A percentile compares a stretch with the other conserved stretches of the same genome.
These are phyloP conservation scores for Vidua macroura DNA, from an alignment of 2,113 vertebrate genomes.

Conservation along the genomic window DNA sequence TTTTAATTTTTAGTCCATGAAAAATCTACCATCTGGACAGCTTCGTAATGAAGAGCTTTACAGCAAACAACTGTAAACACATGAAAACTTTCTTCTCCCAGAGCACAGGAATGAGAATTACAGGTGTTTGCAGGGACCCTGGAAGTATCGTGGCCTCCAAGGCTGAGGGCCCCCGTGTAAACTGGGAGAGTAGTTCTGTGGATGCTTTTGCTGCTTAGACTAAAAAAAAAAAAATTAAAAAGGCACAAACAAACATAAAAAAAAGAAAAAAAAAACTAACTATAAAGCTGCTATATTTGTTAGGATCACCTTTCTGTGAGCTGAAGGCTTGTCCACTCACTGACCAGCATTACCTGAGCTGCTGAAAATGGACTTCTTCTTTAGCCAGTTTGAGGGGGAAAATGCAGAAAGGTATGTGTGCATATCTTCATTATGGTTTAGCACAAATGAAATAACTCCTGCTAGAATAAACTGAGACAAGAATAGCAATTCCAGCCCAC, in stretches of 20 bases:
- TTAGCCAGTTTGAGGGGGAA: accelerated
- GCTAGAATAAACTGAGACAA: constrained; percentile 46
- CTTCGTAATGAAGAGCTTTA: not conserved
- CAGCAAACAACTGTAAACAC: not conserved
- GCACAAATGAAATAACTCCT: constrained; percentile 9
- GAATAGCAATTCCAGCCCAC: constrained; percentile 49
- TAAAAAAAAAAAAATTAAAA: not conserved
- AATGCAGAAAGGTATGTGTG: not conserved
- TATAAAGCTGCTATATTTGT: not conserved
- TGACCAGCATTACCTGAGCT: not conserved
- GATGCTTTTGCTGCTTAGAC: not conserved
- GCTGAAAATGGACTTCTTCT: not conserved
- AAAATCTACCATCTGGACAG: not conserved
- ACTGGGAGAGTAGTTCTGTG: not conserved
- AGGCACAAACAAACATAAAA: not conserved
- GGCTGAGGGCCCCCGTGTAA: accelerated
- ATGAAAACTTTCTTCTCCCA: not conserved
- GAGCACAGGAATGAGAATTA: not conserved
- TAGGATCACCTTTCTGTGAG: not conserved
- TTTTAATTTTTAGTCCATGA: not conserved
- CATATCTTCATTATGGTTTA: not conserved
- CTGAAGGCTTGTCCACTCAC: not conserved
- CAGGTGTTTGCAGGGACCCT: not conserved
- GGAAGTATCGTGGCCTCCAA: not conserved
- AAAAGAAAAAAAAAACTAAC: not conserved